Conservation (phyloP, 1,140 invertebrate species). For the Drosophila albomicans region DNA sequence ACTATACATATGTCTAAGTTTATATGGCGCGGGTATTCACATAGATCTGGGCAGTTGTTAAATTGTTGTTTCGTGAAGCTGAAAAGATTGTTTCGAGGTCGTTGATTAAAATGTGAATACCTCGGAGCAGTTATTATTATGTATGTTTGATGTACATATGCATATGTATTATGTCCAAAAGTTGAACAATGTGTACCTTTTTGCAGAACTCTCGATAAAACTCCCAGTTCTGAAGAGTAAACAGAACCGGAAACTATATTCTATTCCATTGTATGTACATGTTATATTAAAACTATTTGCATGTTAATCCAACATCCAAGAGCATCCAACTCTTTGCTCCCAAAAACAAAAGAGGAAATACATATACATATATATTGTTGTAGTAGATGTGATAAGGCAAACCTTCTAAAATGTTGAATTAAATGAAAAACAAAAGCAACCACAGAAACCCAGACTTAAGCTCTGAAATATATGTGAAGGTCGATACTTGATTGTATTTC, state of each 20-base stretch:
- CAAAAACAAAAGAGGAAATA: no score
- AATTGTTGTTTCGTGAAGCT: neutral
- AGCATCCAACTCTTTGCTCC: neutral
- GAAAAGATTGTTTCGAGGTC: neutral
- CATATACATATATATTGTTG: neutral
- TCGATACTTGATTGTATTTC: slow-evolving; percentile 9
- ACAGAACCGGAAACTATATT: neutral
- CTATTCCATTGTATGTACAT: neutral
- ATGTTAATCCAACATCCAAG: neutral
- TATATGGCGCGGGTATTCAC: neutral
- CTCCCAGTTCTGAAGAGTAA: neutral
- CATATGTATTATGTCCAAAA: neutral
- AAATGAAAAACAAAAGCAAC: neutral
- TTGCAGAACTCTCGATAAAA: neutral
- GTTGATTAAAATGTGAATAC: neutral
- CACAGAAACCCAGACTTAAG: neutral
- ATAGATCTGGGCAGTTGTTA: neutral
- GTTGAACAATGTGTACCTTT: neutral
- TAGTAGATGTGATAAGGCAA: slow-evolving; percentile 12
- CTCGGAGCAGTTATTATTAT: neutral
- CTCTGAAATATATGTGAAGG: neutral
- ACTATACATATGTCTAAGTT: slow-evolving; percentile 14
- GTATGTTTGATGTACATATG: neutral
- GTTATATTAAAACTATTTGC: neutral
- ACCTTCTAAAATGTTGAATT: slow-evolving; percentile 4